These are phyloP conservation scores for Ondatra zibethicus DNA, from an alignment of 2,113 vertebrate species.

Conservation along the genomic window DNA sequence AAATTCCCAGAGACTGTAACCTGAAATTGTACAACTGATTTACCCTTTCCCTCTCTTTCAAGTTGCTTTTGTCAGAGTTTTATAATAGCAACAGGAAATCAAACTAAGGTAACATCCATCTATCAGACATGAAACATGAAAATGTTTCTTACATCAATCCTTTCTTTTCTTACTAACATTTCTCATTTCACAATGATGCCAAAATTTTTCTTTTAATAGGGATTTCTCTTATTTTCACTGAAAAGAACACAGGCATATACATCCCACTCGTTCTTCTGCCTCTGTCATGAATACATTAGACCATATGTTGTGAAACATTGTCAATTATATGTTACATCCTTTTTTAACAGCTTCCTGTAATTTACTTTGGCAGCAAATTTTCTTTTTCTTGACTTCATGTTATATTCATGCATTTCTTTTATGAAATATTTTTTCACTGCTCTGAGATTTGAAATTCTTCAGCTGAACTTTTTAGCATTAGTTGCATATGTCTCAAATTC, in stretches of 20 bases:
- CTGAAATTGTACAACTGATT: background rate
- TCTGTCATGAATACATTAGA: background rate
- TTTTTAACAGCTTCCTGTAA: background rate
- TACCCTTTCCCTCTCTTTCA: background rate
- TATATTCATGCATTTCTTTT: background rate
- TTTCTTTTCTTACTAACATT: background rate
- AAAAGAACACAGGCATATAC: background rate
- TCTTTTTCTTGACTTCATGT: background rate
- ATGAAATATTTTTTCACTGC: background rate
- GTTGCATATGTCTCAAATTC: background rate
- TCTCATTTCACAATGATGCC: background rate
- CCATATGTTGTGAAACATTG: background rate
- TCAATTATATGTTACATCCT: background rate
- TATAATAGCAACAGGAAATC: background rate
- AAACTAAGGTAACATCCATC: background rate
- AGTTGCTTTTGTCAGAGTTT: background rate
- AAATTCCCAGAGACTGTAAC: background rate
- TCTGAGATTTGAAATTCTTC: slow-evolving; percentile 11
- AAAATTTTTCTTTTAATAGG: background rate
- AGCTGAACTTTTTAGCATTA: background rate
- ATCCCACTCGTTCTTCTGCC: background rate
- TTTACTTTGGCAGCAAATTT: background rate
- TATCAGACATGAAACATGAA: background rate
- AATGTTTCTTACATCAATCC: background rate
- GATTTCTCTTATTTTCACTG: background rate